Percentiles rank a stretch among this genome's conserved stretches.
Evolutionary conservation across 2,888 invertebrate species (phyloP).

Genomic region (Eupithecia vulgata): DNA sequence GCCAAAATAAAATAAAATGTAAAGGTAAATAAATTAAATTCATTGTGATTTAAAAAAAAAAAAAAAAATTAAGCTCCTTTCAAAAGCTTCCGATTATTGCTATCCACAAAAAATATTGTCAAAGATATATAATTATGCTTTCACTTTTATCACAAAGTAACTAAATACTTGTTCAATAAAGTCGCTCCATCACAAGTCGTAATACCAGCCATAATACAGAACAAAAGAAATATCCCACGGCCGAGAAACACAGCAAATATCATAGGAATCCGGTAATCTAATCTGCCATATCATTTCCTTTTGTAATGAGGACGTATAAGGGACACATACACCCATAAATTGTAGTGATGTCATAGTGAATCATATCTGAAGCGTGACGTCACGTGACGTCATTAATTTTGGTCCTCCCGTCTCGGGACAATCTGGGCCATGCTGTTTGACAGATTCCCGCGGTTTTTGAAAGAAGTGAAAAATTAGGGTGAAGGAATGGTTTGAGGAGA

Average conservation of each 20-base stretch:
- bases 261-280: conserved; percentile 38
- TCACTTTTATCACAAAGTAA: background rate
- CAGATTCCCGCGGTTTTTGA: background rate
- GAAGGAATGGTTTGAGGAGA: background rate
- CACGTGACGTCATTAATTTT: conserved; percentile 70
- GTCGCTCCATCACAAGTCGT: background rate
- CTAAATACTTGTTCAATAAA: background rate
- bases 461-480: background rate
- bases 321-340: conserved; percentile 58
- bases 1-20: too few species aligned
- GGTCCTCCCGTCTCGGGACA: conserved; percentile 50
- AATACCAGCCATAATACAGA: conserved; percentile 5
- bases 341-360: conserved; percentile 57
- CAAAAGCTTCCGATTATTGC: background rate
- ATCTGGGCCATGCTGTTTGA: conserved; percentile 8
- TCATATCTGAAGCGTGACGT: conserved; percentile 65
- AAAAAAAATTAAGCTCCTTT: too few species aligned
- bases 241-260: conserved; percentile 36
- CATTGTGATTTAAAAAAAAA: too few species aligned
- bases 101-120: background rate
- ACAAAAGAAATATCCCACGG: conserved; percentile 17
- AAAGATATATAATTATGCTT: background rate
- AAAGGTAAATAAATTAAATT: too few species aligned
- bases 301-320: conserved; percentile 56
- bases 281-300: conserved; percentile 50